Base-by-base conservation (phyloP, 1,140 invertebrate genomes). In the Drosophila gunungcola region DNA sequence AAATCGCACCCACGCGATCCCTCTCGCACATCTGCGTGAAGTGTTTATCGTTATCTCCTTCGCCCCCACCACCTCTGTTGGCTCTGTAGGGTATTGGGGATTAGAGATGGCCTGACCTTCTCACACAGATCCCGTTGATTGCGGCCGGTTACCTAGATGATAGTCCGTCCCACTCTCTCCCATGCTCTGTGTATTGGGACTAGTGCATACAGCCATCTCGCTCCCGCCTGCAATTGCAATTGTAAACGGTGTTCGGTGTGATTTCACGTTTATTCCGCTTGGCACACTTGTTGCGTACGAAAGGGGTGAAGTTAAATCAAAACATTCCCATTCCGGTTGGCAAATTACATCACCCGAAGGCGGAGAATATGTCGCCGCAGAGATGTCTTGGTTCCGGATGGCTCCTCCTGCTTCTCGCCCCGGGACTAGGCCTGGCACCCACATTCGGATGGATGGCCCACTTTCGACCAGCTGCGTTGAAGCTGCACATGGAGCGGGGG, bases 361-460 rank as follows among this genome's bases (percentile, higher is more conserved):
- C 34, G 25, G 21, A 9, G 11, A 57, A 27, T 25, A 51, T 34
- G 29, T 34, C 48, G 1, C 48, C 27, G n/a, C 46, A 46, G 2
- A 9, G 43, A 12, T 21, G 21, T 46, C 21, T 13, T 36, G 25
- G 27, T 32, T n/a, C 3, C 21, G 10, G 16, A n/a, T 41, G 25
- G 29, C 21, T 36, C 3, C 25, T 43, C 11, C 29, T 85, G 21
- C 3, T 52, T 6, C 1, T 78, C 21, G 3, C 68, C 48, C 41
- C 78, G 60, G 21, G 16, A 9, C 42, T 49, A 1, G 13, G 51
- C 3, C 16, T 10, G 7, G 42, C 53, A 56, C 29, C 32, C 21
- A n/a, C 13, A 2, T 4, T 21, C 6, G 42, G 48, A 16, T 86
- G 83, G 83, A 55, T 68, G 43, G 78, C 79, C 7, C 79, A 65